Evolutionary conservation across 2,888 invertebrate species (phyloP).

Genomic region (Lycaena phlaeas): DNA sequence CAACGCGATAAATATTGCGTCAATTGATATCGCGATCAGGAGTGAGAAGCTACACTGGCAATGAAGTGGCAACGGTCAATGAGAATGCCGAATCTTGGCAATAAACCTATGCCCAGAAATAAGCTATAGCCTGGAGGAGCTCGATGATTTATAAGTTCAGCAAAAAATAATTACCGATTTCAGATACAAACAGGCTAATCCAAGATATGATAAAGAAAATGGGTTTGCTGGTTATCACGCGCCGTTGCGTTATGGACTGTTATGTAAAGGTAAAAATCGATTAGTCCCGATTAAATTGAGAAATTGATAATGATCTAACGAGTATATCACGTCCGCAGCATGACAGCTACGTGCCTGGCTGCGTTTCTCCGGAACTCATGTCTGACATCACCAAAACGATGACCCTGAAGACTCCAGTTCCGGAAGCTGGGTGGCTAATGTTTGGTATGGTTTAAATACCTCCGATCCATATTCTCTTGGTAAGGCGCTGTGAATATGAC

Average conservation of each 20-base stretch:
- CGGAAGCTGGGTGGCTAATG: conserved; percentile 58
- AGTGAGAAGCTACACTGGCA: too few species aligned
- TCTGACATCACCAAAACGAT: conserved; percentile 46
- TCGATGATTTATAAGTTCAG: too few species aligned
- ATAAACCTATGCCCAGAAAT: too few species aligned
- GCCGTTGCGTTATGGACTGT: conserved; percentile 52
- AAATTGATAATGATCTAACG: background rate
- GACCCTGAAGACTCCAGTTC: conserved; percentile 40
- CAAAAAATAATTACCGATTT: conserved; percentile 10
- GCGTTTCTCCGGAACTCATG: conserved; percentile 43
- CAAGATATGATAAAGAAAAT: conserved; percentile 49
- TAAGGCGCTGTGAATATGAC: too few species aligned
- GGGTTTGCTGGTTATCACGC: conserved; percentile 51
- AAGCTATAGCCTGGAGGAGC: too few species aligned
- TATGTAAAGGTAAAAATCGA: conserved; percentile 42
- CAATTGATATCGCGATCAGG: too few species aligned
- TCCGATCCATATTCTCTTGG: too few species aligned
- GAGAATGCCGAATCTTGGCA: too few species aligned
- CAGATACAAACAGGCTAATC: conserved; percentile 40
- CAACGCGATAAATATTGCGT: too few species aligned
- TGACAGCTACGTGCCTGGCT: conserved; percentile 44
- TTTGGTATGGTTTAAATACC: conserved; percentile 37
- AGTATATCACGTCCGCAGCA: conserved; percentile 29
- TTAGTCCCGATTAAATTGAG: background rate
- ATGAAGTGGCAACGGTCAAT: too few species aligned